Evolutionary conservation across 2,888 invertebrate genomes (phyloP), one percentile per base, ranked within the genome.

Genomic region (Atherix ibis): DNA sequence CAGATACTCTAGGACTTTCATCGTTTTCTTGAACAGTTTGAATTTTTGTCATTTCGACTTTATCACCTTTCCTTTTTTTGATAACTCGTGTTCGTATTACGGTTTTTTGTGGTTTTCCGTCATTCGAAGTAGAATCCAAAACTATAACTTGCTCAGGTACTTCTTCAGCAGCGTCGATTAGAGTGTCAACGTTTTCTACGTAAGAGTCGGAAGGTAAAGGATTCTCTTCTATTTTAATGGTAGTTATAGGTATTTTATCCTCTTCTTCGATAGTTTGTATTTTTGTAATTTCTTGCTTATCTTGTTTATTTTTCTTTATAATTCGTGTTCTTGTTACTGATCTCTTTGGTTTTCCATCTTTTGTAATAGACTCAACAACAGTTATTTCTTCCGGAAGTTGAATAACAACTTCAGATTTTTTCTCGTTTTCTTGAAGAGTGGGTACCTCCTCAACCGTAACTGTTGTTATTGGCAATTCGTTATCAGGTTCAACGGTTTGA

Each of bases 241-340:
- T 49, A 8, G 57, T 52, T 16, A 48, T 39, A 2, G 59, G 58
- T 39, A 48, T 48, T 35, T 58, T 45, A 18, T 54, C 54, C 25
- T 54, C 54, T 17, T 47, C 43, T 42, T 55, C 48, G 27, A 56
- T 49, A n/a, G 51, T 51, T 13, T 55, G 54, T 22, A 62, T 58
- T 36, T 62, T 61, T 1, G 58, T 60, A 1, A 61, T 52, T 46
- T 63, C 56, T 17, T 62, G 56, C 32, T 53, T 52, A 5, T 49
- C 50, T n/a, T 57, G 58, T 34, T 58, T 48, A 10, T 46, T 56
- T 39, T 55, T 62, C 31, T 53, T 60, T 5, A 57, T 49, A 8
- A 48, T 54, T 42, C 57, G 56, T 12, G 57, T 62, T 16, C 47
- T 58, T 10, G 54, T 46, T 6, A 43, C 55, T 43, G 52, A 50